Evolutionary conservation across 1,140 invertebrate species (phyloP), one percentile per base, ranked within the genome.

Genomic region (Thaumatotibia leucotreta): DNA sequence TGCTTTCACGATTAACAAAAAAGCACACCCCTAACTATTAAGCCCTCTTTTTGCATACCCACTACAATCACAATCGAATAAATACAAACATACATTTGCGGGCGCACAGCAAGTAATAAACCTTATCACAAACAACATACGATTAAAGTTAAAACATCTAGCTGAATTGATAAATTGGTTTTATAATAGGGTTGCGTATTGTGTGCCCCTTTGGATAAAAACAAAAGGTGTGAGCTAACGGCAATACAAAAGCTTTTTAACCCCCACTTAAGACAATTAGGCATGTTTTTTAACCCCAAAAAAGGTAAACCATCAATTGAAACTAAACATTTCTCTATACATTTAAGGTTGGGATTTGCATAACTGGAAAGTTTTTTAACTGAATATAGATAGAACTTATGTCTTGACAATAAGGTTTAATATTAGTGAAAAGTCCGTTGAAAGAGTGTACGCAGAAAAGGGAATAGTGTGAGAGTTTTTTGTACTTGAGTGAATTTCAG

Each of bases 261-360:
- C 63, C 14, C 70, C 35, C 72, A 76, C 74, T 79, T 76, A 74
- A 75, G 74, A 79, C 77, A 79, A 79, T 79, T 75, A 76, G 71
- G 63, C 32, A 9, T 63, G 11, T 50, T 63, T 72, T 74, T 75
- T 33, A 69, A 71, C 74, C 72, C 54, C 69, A n/a, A n/a, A 29
- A 3, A 17, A 17, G 9, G 20, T 9, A 20, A 9, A 20, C 4
- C 17, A 5, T 45, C 9, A 20, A 45, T 17, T 1, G 20, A 45
- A 45, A 45, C 39, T 14, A 4, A 6, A 9, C 39, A 14, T 17
- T 9, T 20, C 9, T 1, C 17, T n/a, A 6, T 45, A 20, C 1
- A 20, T 17, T 45, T 45, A 45, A 45, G 17, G 39, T 45, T 45
- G 8, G 8, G 20, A 45, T 45, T 45, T 14, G 14, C 8, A 20